These are phyloP conservation scores for Hydrochoerus hydrochaeris DNA, from an alignment of 2,113 vertebrate genomes.

Conservation along the genomic window DNA sequence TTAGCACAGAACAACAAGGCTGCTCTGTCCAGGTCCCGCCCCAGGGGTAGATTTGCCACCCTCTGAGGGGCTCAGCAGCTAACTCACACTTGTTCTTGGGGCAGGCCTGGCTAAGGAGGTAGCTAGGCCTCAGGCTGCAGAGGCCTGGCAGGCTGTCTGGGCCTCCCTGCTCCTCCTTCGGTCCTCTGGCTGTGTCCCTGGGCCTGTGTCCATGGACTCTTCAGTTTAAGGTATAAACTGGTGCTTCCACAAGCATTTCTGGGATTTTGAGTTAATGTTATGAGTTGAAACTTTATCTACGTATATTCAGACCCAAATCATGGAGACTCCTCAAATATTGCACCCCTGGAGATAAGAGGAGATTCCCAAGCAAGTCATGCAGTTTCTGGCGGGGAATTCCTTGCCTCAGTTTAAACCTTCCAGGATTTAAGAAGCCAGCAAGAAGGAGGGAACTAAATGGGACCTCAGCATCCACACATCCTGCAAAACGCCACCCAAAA, in stretches of 20 bases:
- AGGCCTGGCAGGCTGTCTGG: not conserved
- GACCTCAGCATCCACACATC: not conserved
- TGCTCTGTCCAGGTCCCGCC: fast-evolving
- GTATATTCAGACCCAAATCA: no score
- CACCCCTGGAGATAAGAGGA: no score
- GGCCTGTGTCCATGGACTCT: no score
- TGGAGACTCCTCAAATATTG: no score
- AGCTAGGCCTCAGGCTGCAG: not conserved
- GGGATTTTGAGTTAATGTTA: no score
- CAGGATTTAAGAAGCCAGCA: not conserved
- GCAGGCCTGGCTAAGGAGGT: not conserved
- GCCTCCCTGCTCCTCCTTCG: not conserved
- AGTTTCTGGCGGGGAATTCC: not conserved
- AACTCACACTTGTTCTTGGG: not conserved
- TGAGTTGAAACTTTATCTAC: no score
- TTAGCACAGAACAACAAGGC: not conserved
- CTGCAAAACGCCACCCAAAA: not conserved
- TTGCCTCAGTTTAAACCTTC: not conserved
- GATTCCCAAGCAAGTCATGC: not conserved
- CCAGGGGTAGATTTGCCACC: not conserved
- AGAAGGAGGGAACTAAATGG: not conserved
- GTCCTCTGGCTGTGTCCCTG: no score
- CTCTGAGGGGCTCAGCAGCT: not conserved
- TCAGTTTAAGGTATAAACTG: no score
- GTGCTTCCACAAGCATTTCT: no score